These are phyloP conservation scores for Furnarius figulus DNA, from an alignment of 2,113 vertebrate genomes.

Conservation along the genomic window DNA sequence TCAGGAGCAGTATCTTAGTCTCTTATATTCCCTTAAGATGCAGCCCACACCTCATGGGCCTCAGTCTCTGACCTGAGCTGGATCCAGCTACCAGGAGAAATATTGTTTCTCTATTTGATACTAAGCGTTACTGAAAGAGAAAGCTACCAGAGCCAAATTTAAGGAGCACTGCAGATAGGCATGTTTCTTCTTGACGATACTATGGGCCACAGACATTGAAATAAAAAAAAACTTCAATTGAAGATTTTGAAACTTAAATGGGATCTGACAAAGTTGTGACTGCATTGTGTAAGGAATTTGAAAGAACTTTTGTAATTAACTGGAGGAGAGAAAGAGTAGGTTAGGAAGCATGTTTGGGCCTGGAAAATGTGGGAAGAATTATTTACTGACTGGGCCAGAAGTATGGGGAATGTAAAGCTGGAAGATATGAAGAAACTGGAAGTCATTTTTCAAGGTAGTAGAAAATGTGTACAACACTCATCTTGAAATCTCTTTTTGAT, in stretches of 20 bases:
- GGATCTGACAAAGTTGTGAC: neutral
- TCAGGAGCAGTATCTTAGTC: neutral
- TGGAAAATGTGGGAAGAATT: neutral
- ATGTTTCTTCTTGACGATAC: neutral
- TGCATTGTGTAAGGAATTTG: neutral
- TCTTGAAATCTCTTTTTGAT: neutral
- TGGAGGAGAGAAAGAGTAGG: neutral
- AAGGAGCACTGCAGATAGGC: neutral
- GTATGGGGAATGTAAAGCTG: neutral
- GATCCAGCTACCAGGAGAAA: neutral
- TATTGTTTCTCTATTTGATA: neutral
- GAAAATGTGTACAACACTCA: neutral
- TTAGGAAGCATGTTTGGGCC: fast-evolving
- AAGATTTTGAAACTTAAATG: neutral
- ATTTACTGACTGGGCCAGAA: neutral
- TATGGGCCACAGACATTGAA: neutral
- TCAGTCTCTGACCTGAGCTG: neutral
- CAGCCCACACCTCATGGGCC: neutral
- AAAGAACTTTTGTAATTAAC: neutral
- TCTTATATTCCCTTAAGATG: neutral
- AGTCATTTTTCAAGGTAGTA: neutral
- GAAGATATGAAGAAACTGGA: neutral
- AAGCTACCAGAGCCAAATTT: neutral
- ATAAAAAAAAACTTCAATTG: neutral
- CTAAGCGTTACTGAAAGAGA: neutral